These are phyloP conservation scores for Sarcophaga bullata DNA, from an alignment of 1,140 invertebrate species.

Conservation along the genomic window DNA sequence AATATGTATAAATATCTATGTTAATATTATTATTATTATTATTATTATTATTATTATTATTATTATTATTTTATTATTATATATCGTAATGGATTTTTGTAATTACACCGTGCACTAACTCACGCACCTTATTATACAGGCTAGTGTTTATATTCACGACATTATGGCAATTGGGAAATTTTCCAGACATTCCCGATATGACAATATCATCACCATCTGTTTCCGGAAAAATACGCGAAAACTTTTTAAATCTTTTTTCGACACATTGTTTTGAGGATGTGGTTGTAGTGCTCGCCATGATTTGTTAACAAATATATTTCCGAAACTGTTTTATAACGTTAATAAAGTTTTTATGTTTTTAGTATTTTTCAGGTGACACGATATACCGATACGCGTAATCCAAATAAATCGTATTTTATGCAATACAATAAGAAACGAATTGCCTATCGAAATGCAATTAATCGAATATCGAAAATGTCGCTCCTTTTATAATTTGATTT, in stretches of 20 bases:
- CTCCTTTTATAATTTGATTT: constrained; percentile 55
- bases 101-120: background rate
- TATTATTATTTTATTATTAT: background rate
- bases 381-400: background rate
- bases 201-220: constrained; percentile 80
- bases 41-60: background rate
- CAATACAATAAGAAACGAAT: constrained; percentile 44
- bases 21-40: background rate
- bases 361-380: background rate
- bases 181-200: constrained; percentile 81
- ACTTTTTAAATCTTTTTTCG: constrained; percentile 55
- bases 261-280: constrained; percentile 19
- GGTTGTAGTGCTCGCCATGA: background rate
- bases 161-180: constrained; percentile 87
- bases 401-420: constrained; percentile 26
- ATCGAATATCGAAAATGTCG: constrained; percentile 22
- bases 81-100: too few species aligned
- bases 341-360: too few species aligned
- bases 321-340: background rate
- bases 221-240: constrained; percentile 55
- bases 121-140: constrained; percentile 76
- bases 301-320: background rate
- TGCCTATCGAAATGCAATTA: constrained; percentile 56
- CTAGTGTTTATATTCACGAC: constrained; percentile 83
- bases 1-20: background rate